phyloP scores from a whole-genome alignment of 2,888 invertebrate species.

The Eupithecia pulchellata region DNA sequence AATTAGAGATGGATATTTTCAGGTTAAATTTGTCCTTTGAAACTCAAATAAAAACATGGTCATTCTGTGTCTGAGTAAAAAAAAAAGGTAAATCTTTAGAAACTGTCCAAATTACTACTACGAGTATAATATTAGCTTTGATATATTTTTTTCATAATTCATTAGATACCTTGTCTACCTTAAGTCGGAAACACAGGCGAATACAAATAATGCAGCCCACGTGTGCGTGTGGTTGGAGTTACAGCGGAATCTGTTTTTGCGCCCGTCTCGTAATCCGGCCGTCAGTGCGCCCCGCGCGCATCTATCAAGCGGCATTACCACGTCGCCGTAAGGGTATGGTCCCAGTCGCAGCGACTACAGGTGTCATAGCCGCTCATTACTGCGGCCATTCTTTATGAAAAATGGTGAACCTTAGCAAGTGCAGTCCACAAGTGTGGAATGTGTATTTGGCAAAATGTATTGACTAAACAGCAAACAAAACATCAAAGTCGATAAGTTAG shows the following conservation, averaged over 20 bases:
- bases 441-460: not conserved
- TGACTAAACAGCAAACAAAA: not conserved
- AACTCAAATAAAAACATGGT: not conserved
- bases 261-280: constrained; percentile 63
- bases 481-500: not conserved
- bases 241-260: constrained; percentile 56
- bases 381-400: not conserved
- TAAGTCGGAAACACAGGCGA: not conserved
- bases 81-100: not conserved
- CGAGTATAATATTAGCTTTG: no score
- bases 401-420: not conserved
- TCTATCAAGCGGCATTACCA: constrained; percentile 75
- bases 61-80: not conserved
- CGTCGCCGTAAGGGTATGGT: constrained; percentile 56
- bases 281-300: constrained; percentile 65
- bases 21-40: not conserved
- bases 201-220: constrained; percentile 8
- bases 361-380: not conserved
- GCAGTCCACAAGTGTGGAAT: not conserved
- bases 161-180: no score
- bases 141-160: not conserved
- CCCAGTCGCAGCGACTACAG: constrained; percentile 44
- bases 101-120: not conserved
- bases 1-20: not conserved
- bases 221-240: constrained; percentile 44